Conservation (phyloP, 2,113 vertebrate species). For the Cichladusa arquata region DNA sequence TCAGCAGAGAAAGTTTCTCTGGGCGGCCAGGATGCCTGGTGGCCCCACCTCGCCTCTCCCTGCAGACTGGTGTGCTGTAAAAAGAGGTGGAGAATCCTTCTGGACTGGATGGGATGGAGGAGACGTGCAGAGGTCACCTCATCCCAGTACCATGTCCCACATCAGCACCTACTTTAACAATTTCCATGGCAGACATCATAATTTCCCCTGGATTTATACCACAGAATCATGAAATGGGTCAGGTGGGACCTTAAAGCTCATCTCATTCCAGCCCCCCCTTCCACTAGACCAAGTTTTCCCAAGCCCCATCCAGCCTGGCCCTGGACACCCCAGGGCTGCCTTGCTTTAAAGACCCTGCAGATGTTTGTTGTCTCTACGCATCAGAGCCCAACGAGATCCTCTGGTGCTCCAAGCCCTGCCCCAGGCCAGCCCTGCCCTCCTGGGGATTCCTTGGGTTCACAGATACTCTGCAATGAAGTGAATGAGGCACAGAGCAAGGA, state of each 20-base stretch:
- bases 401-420: not conserved
- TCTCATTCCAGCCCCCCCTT: rapidly evolving
- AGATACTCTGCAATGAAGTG: not conserved
- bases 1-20: not conserved
- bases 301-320: not conserved
- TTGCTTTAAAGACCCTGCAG: not conserved
- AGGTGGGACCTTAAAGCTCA: not conserved
- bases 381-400: not conserved
- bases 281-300: not conserved
- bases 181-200: not conserved
- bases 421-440: not conserved
- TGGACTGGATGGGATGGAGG: not conserved
- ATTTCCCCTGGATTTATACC: not conserved
- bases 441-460: rapidly evolving
- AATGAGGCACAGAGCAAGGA: not conserved
- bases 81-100: not conserved
- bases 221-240: no score
- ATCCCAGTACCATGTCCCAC: not conserved
- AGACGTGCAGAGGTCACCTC: not conserved
- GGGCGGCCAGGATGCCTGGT: not conserved
- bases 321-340: not conserved
- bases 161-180: not conserved
- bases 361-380: not conserved
- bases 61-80: not conserved
- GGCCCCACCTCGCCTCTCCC: not conserved